These are phyloP conservation scores for Scatophagus argus DNA, from an alignment of 2,113 vertebrate species.

Conservation along the genomic window DNA sequence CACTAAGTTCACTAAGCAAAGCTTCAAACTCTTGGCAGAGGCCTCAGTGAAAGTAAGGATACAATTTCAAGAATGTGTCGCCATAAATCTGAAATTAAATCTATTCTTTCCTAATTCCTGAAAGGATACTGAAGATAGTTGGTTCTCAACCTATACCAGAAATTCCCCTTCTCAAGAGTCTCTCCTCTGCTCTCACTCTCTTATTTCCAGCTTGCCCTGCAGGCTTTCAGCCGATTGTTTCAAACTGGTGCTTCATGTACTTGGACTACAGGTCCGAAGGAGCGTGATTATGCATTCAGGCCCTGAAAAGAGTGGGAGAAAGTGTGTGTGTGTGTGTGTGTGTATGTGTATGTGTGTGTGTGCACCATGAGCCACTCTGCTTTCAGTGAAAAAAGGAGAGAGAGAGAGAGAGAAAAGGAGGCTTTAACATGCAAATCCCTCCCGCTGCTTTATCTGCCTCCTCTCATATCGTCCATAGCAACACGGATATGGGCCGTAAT, in stretches of 20 bases:
- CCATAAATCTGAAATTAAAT: constrained; percentile 47
- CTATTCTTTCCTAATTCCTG: constrained; percentile 33
- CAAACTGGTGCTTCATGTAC: constrained; percentile 43
- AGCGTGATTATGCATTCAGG: constrained; percentile 54
- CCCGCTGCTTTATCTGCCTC: constrained; percentile 56
- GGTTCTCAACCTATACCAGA: constrained; percentile 32
- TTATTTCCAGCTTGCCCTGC: constrained; percentile 40
- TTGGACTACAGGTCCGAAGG: constrained; percentile 40
- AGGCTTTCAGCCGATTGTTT: constrained; percentile 52
- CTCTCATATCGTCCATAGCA: constrained; percentile 68
- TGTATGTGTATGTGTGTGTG: background rate
- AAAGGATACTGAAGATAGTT: constrained; percentile 31
- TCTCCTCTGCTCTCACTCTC: constrained; percentile 32
- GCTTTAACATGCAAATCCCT: constrained; percentile 74
- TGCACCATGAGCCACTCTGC: constrained; percentile 34
- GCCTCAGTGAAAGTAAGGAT: background rate
- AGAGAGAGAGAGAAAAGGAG: constrained; percentile 31
- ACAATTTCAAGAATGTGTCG: background rate
- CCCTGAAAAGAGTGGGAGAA: constrained; percentile 32
- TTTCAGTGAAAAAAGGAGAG: constrained; percentile 41
- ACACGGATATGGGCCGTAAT: constrained; percentile 64
- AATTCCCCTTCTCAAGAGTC: constrained; percentile 57
- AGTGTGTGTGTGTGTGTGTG: background rate
- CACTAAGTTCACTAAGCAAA: background rate
- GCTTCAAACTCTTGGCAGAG: constrained; percentile 4